Percentiles rank a stretch among this genome's conserved stretches.
Conservation (phyloP, 2,797 vertebrate species). For the Morelia viridis region DNA sequence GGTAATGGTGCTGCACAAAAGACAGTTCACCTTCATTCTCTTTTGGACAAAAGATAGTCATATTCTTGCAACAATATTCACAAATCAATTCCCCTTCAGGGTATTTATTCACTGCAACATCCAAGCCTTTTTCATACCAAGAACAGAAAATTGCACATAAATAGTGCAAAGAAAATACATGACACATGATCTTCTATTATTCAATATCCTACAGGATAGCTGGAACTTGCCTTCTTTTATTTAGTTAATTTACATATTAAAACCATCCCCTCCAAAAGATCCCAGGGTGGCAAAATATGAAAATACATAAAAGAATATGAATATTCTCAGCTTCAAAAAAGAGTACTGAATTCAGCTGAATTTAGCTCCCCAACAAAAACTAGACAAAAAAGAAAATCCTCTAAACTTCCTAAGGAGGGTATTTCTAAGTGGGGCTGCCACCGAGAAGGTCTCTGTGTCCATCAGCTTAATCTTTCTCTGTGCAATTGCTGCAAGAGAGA, state of each 20-base stretch:
- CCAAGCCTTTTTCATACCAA: neutral
- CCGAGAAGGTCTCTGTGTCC: neutral
- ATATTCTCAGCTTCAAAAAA: neutral
- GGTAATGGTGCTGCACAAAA: neutral
- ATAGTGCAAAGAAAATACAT: neutral
- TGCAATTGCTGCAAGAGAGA: neutral
- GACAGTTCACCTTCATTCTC: neutral
- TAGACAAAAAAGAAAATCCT: neutral
- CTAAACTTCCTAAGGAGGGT: neutral
- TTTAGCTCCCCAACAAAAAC: neutral
- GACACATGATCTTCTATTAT: neutral
- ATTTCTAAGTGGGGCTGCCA: neutral
- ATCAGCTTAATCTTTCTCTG: neutral
- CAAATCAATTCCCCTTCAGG: neutral
- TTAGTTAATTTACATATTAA: neutral
- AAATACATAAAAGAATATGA: neutral
- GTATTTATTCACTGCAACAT: neutral
- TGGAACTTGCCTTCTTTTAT: neutral
- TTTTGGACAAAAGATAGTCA: neutral
- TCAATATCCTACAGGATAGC: neutral
- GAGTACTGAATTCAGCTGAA: neutral
- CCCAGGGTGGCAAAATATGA: neutral
- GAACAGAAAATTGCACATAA: neutral
- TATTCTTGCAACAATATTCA: neutral
- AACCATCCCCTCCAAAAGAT: neutral